Base-by-base conservation (phyloP, 2,797 vertebrate genomes). In the Tamandua tetradactyla region DNA sequence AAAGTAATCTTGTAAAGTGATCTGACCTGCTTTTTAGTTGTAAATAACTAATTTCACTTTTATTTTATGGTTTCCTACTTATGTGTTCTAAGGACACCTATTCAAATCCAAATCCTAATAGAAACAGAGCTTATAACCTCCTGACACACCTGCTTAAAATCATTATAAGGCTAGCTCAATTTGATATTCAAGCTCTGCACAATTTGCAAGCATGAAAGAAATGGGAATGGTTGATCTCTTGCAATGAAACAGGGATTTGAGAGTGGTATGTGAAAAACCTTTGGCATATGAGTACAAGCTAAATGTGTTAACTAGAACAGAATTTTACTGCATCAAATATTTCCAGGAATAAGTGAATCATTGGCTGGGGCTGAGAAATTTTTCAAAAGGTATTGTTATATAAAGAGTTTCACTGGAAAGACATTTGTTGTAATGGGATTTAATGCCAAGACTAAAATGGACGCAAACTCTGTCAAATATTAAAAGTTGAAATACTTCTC, bases 181-280 rank as follows among this genome's bases (percentile, higher is more conserved):
- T 85, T 14, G 40, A 66, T 92, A 55, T 47, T 94, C 64, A 88
- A 79, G 12, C 52, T 69, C 35, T 92, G 64, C 12, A 86, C 22
- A 92, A 82, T 55, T 49, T 74, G n/a, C n/a, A 76, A n/a, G 8
- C 10, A 25, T 27, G 30, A 91, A 83, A 47, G 32, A 93, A 83
- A 79, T 11, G 22, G 47, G 44, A 82, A 69, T 87, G 42, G 37
- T 74, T 83, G 76, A 32, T 88, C 20, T 79, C 62, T 88, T 44
- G 23, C 47, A 91, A 94, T 37, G 30, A 95, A 93, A 93, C 57
- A 32, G 79, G 49, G 91, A 78, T 86, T 96, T 86, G 25, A 96
- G 64, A 93, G 42, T 52, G 47, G 7, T 27, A 88, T 91, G 55
- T 76, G 52, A 81, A 86, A 93, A 94, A 25, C 6, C 72, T 72